Evolutionary conservation across 2,888 invertebrate genomes (phyloP), one percentile per base, ranked within the genome.

Genomic region (Caenorhabditis becei): DNA sequence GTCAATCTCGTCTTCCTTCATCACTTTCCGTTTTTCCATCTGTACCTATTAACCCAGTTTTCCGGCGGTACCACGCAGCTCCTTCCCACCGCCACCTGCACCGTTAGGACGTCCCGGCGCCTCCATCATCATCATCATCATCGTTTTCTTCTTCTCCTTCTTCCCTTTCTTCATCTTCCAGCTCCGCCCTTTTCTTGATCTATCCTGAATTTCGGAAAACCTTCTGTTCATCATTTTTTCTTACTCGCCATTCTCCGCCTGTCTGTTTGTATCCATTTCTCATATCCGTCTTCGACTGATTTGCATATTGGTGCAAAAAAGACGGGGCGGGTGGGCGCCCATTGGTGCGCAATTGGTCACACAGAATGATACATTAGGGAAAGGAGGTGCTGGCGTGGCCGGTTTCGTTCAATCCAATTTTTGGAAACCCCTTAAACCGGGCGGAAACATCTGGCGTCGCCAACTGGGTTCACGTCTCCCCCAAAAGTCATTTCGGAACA

Each of bases 341-440:
- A 77, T 56, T 77, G 77, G 69, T 78, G 70, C 78, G 78, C 71
- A 78, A 78, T 78, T 78, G 78, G 71, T 78, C 78, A 71, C 65
- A 41, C 70, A 58, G 51, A 78, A 78, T 78, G 78, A 78, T 78
- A 71, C 78, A 78, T 78, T 78, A 61, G 72, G 65, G 61, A 56
- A 53, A 69, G 62, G 67, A 62, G 69, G 62, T 77, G 66, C 58
- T 65, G 74, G 47, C 63, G 59, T 23, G 56, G 53, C 69, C 56
- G 62, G 66, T 71, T 78, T 66, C 32, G 35, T 77, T 77, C 77
- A 62, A 62, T 74, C 51, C 70, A 70, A 71, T 78, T 78, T 70
- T 65, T 51, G 53, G 59, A 54, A 61, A 63, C 56, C 65, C 66
- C 53, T 47, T 47, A n/a, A 41, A 65, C 47, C 70, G 14, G 41